Percentiles rank a stretch among this genome's conserved stretches.
Evolutionary conservation across 2,888 invertebrate genomes (phyloP).

Genomic region (Thereva unica): DNA sequence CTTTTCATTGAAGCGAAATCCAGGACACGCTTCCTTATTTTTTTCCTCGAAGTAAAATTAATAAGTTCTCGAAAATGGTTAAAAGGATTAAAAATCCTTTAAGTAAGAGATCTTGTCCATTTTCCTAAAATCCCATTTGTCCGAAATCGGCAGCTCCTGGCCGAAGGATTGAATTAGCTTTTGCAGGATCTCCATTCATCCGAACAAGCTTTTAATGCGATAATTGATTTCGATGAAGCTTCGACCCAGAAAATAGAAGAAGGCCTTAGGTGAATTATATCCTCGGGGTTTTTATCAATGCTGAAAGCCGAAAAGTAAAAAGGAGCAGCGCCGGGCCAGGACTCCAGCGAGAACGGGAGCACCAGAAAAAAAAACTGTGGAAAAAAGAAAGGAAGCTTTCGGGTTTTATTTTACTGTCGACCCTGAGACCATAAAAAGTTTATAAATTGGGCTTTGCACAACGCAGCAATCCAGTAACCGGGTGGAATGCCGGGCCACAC

Average conservation of each 20-base stretch:
- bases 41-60: too few species aligned
- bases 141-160: too few species aligned
- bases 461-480: slow-evolving; percentile 18
- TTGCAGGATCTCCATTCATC: slow-evolving; percentile 21
- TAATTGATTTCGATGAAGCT: slow-evolving; percentile 35
- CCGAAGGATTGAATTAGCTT: slow-evolving; percentile 17
- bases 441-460: slow-evolving; percentile 34
- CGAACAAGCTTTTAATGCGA: slow-evolving; percentile 36
- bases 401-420: slow-evolving; percentile 34
- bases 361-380: too few species aligned
- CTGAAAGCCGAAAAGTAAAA: slow-evolving; percentile 5
- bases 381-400: slow-evolving; percentile 5
- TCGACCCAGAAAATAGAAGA: slow-evolving; percentile 20
- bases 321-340: not conserved
- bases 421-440: slow-evolving; percentile 33
- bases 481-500: too few species aligned
- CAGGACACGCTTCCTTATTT: too few species aligned
- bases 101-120: too few species aligned
- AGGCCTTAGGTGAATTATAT: slow-evolving; percentile 24
- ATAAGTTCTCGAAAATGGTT: too few species aligned
- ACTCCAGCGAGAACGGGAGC: too few species aligned
- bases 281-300: slow-evolving; percentile 14
- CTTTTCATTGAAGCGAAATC: too few species aligned
- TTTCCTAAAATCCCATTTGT: too few species aligned
- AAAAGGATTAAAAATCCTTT: too few species aligned